Base-by-base conservation (phyloP, 2,113 vertebrate genomes). In the Rhinoderma darwinii region DNA sequence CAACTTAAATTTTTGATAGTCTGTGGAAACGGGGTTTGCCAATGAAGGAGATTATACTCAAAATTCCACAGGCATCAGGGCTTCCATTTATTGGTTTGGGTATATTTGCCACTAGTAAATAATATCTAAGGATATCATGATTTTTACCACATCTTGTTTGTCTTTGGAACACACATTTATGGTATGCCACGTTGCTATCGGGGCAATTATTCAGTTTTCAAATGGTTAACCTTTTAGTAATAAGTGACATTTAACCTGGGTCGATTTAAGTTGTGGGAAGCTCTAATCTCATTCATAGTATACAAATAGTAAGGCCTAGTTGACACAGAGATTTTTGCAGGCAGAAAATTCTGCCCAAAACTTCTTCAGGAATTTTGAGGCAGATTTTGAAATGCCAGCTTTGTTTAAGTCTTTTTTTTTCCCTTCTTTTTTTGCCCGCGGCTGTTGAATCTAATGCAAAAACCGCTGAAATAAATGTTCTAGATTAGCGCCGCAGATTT, bases 1-100 rank as follows among this genome's bases (percentile, higher is more conserved):
- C 59, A 81, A n/a, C 50, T 18, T 25, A 51, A 66, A 32, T 41
- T 83, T 47, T 83, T 70, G n/a, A 17, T 63, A 82, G 17, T 32
- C 17, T 81, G 37, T 25, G 8, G 22, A 39, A 59, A 39, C 22
- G 39, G 74, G 74, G 68, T 20, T 72, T 72, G 18, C 35, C 18
- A 22, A 30, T 41, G 5, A 74, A 11, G 10, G 14, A 50, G 27
- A 15, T 56, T 51, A 35, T 79, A 9, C 30, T 75, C 41, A 44
- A 5, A 18, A 27, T 5, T 6, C 25, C 41, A 75, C 39, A n/a
- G 4, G 22, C 7, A 1, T 44, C 39, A 27, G 39, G 39, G 41
- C 41, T 44, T 75, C 2, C 3, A 75, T 44, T 44, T 44, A 27
- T 75, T 44, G 35, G 68, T 72, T 72, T 72, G 68, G 35, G 0